Conservation (phyloP, 2,797 vertebrate genomes). For the Poecilia gillii region DNA sequence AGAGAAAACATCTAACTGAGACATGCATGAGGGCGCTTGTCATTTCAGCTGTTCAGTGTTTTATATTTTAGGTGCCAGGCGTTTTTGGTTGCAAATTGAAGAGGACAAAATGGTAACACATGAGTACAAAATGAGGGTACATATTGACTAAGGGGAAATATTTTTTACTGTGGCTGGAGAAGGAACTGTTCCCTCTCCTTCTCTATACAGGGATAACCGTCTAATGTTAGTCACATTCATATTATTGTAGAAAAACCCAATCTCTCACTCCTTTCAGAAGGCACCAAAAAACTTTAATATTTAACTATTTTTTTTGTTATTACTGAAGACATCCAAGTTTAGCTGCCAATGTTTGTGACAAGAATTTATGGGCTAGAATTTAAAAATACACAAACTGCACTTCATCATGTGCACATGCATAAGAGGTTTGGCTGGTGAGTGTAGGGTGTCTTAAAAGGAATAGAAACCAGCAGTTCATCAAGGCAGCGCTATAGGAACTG, state of each 20-base stretch:
- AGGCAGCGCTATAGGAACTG: constrained; percentile 48
- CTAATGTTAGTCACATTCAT: background rate
- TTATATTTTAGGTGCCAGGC: background rate
- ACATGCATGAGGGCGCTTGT: background rate
- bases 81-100: background rate
- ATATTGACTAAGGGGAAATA: background rate
- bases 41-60: background rate
- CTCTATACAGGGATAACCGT: background rate
- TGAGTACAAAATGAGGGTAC: background rate
- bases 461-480: constrained; percentile 45
- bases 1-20: background rate
- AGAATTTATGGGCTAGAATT: background rate
- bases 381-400: background rate
- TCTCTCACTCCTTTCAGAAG: background rate
- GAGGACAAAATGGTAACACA: background rate
- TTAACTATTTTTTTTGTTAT: background rate
- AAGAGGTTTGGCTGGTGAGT: constrained; percentile 49
- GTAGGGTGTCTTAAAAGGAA: constrained; percentile 61
- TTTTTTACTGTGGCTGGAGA: background rate
- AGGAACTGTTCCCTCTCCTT: background rate
- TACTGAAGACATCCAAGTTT: background rate
- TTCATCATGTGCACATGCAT: constrained; percentile 2
- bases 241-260: background rate
- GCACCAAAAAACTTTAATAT: background rate
- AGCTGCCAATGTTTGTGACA: background rate